Conservation (phyloP, 1,140 invertebrate species). For the Oedothorax gibbosus region DNA sequence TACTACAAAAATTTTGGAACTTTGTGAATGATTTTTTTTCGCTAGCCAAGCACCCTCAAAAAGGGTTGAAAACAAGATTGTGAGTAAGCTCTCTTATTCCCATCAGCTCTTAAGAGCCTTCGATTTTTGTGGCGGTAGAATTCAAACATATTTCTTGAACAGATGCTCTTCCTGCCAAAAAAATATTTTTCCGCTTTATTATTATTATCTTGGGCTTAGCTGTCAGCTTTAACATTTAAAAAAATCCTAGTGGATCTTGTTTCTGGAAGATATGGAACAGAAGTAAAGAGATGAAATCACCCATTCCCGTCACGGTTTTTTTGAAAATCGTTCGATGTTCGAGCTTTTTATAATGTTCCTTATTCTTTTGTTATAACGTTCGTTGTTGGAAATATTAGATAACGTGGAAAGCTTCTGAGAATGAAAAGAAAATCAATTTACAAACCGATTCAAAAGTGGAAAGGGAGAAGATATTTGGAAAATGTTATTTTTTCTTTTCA, state of each 20-base stretch:
- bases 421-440: slow-evolving; percentile 35
- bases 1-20: too few relatives aligned
- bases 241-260: neutral
- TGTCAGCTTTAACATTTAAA: slow-evolving; percentile 5
- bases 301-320: slow-evolving; percentile 28
- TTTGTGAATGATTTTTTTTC: too few relatives aligned
- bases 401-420: neutral
- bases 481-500: too few relatives aligned
- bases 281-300: slow-evolving; percentile 2
- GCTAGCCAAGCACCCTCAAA: too few relatives aligned
- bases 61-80: too few relatives aligned
- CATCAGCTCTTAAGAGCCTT: slow-evolving; percentile 5
- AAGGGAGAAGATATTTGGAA: neutral
- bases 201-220: neutral
- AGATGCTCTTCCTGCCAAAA: slow-evolving; percentile 7
- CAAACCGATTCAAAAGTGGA: slow-evolving; percentile 36
- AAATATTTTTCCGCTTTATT: slow-evolving; percentile 19
- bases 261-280: neutral
- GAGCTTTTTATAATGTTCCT: slow-evolving; percentile 24
- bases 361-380: slow-evolving; percentile 5
- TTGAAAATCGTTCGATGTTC: slow-evolving; percentile 8
- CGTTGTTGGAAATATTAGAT: slow-evolving; percentile 28
- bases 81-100: neutral
- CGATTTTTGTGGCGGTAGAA: slow-evolving; percentile 9
- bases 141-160: slow-evolving; percentile 10